Evolutionary conservation across 2,797 vertebrate species (phyloP).

Genomic region (Melanotaenia boesemani): DNA sequence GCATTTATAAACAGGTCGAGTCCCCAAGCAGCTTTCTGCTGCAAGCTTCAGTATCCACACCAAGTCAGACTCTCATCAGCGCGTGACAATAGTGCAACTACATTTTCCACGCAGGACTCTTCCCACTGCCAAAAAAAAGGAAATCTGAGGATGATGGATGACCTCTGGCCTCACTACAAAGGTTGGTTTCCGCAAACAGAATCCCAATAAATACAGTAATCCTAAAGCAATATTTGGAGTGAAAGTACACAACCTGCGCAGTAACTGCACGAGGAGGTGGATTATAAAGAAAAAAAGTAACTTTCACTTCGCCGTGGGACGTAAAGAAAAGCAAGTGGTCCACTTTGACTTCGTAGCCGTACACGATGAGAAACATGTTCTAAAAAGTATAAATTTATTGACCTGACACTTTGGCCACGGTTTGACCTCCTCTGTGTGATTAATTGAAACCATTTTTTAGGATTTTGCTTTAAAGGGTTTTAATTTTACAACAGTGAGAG

Average conservation of each 20-base stretch:
- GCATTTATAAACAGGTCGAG: conserved; percentile 45
- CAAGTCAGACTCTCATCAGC: conserved; percentile 27
- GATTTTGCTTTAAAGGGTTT: too few relatives aligned
- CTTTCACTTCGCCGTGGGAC: background rate
- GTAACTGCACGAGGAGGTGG: background rate
- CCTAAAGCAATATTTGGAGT: conserved; percentile 37
- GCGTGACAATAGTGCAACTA: conserved; percentile 20
- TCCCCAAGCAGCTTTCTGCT: conserved; percentile 31
- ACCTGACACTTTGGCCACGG: too few relatives aligned
- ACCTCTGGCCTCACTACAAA: conserved; percentile 62
- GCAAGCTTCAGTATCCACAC: conserved; percentile 26
- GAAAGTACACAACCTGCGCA: conserved; percentile 4
- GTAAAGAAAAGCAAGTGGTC: conserved; percentile 3
- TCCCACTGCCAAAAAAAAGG: background rate
- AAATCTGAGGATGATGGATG: conserved; percentile 51
- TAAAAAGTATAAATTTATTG: background rate
- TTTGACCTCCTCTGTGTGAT: background rate
- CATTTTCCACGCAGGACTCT: conserved; percentile 32
- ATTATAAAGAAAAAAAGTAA: background rate
- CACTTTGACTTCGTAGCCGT: background rate
- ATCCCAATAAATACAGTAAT: conserved; percentile 33
- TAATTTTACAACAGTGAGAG: too few relatives aligned
- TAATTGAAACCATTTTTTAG: too few relatives aligned
- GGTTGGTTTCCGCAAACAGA: conserved; percentile 26
- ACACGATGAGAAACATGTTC: background rate